Conservation (phyloP, 1,140 invertebrate species). For the Galleria mellonella region DNA sequence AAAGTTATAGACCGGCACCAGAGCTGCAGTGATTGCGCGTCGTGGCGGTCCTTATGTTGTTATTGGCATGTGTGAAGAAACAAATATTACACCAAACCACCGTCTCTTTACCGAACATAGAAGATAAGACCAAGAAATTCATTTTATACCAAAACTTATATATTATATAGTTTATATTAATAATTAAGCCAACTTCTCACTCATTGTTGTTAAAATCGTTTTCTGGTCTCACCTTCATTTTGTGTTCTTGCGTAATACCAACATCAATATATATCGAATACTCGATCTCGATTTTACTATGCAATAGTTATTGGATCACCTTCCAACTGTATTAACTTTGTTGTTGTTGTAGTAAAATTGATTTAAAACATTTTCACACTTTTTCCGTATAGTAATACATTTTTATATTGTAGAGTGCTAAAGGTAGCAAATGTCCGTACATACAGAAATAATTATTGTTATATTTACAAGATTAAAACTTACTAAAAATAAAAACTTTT, state of each 20-base stretch:
- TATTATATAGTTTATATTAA: background rate
- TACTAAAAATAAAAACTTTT: too few species aligned
- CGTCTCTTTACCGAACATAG: constrained; percentile 7
- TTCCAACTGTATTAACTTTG: constrained; percentile 3
- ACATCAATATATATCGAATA: background rate
- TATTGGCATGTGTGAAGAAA: constrained; percentile 11
- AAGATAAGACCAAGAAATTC: constrained; percentile 4
- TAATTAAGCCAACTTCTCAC: background rate
- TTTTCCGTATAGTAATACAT: too few species aligned
- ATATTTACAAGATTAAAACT: too few species aligned
- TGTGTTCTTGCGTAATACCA: background rate
- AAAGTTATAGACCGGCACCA: constrained; percentile 13
- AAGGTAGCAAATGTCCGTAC: too few species aligned
- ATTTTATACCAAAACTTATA: background rate
- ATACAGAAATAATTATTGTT: too few species aligned
- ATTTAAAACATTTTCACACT: too few species aligned
- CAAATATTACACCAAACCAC: constrained; percentile 14
- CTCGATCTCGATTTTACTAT: too few species aligned
- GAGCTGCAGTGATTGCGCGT: constrained; percentile 18
- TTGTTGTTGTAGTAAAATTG: too few species aligned
- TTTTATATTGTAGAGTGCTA: too few species aligned
- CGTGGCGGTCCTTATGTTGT: constrained; percentile 9
- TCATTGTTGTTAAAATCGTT: background rate
- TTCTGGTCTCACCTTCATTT: background rate
- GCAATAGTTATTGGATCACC: constrained; percentile 29